Base-by-base conservation (phyloP, 2,888 invertebrate genomes). In the Ptychoptera albimana region DNA sequence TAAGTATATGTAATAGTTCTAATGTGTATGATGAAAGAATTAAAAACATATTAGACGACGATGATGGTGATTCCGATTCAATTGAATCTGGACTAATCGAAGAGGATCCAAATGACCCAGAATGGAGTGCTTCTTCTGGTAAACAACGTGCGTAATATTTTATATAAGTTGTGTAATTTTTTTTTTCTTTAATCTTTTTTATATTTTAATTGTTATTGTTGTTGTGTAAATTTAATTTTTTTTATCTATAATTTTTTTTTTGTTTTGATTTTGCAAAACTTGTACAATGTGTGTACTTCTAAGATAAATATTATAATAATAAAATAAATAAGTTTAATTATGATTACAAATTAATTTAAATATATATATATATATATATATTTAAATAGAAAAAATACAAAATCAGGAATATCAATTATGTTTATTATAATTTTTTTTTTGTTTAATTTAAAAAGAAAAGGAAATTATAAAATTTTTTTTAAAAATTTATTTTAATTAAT, bases 81-180 rank as follows among this genome's bases (percentile, higher is more conserved):
- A 49, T 54, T 5, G 58, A 57, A 16, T 76, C 77, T 16, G 74
- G 73, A 43, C 68, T 72, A 43, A 75, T 73, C 49, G 82, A 83
- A 50, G 85, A 85, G 58, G 87, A 87, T 64, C 86, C 86, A 23
- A 84, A 86, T 60, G 87, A 87, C 68, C 80, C 79, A 7, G 87
- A 87, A 59, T 88, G 88, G 88, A 77, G 57, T 40, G 58, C 57
- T 44, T 43, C 48, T 41, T 42, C 38, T 15, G n/a, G 10, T n/a
- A 35, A 23, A 42, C 39, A 29, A 39, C 23, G 23, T 23, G 23
- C 23, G 23, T 23, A 23, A 23, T 15, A 35, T 34, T 16, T 34
- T 35, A 40, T 12, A 31, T 39, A 31, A 39, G 11, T 14, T 31
- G 30, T 29, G 14, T 13, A 30, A 15, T 14, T 30, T 14, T 15